A percentile compares a stretch with the other conserved stretches of the same genome.
Conservation (phyloP, 2,797 vertebrate species). For the Arctocebus calabarensis region DNA sequence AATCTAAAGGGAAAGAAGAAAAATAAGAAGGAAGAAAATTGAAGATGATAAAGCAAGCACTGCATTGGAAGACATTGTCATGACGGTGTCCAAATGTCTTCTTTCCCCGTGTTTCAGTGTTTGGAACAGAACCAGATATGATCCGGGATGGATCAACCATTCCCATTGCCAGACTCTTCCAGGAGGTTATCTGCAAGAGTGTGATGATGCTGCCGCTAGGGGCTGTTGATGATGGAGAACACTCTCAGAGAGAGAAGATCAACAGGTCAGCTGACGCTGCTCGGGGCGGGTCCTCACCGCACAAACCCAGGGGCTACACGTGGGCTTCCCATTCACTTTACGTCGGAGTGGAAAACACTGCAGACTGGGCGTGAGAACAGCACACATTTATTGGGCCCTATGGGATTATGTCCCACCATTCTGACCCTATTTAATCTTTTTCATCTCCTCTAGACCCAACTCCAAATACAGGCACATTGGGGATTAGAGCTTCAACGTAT, state of each 20-base stretch:
- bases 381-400: not conserved
- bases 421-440: not conserved
- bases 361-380: not conserved
- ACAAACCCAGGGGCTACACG: accelerated
- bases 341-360: not conserved
- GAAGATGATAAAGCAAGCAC: not conserved
- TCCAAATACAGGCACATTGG: not conserved
- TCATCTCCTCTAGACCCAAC: not conserved
- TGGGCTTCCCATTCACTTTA: accelerated
- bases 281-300: accelerated
- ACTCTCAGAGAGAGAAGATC: slow-evolving; percentile 97
- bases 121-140: slow-evolving; percentile 92
- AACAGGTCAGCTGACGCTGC: slow-evolving; percentile 89
- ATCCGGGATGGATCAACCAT: slow-evolving; percentile 95
- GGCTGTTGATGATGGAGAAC: slow-evolving; percentile 94
- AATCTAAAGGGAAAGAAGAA: not conserved
- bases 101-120: slow-evolving; percentile 88
- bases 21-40: not conserved
- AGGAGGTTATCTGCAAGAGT: slow-evolving; percentile 90
- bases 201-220: slow-evolving; percentile 95
- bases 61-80: not conserved
- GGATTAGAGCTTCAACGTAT: not conserved
- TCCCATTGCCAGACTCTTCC: slow-evolving; percentile 93
- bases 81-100: not conserved
- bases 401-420: not conserved